Percentiles rank a stretch among this genome's conserved stretches.
These are phyloP conservation scores for Doris montereyensis DNA, from an alignment of 2,888 invertebrate genomes.

Conservation along the genomic window DNA sequence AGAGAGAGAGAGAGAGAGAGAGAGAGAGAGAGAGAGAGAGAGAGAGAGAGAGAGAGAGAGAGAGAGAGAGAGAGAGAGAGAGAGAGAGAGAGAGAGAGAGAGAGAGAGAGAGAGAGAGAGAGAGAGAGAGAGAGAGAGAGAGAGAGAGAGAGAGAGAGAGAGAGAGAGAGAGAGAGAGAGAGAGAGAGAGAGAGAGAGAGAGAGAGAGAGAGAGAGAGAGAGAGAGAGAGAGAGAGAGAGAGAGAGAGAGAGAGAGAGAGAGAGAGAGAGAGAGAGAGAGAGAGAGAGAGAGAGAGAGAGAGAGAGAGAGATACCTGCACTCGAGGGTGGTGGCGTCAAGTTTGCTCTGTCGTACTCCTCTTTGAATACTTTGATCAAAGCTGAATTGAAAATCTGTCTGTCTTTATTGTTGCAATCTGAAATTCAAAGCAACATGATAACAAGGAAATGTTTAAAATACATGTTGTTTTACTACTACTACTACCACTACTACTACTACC, in stretches of 20 bases:
- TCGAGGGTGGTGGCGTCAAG: background rate
- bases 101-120: background rate
- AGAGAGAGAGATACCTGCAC: background rate
- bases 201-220: conserved; percentile 22
- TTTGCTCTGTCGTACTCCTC: conserved; percentile 78
- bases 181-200: conserved; percentile 18
- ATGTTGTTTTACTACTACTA: too few relatives aligned
- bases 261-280: conserved; percentile 32
- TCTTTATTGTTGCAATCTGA: conserved; percentile 83
- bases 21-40: conserved; percentile 5
- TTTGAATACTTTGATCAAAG: conserved; percentile 88
- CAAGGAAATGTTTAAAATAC: too few relatives aligned
- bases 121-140: conserved; percentile 7
- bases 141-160: background rate
- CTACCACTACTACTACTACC: background rate
- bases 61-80: conserved; percentile 1
- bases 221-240: conserved; percentile 25
- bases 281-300: background rate
- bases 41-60: conserved; percentile 11
- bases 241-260: conserved; percentile 27
- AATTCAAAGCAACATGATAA: background rate
- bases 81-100: conserved; percentile 11
- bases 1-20: conserved; percentile 2
- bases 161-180: conserved; percentile 6
- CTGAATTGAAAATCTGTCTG: conserved; percentile 85